Evolutionary conservation across 2,797 vertebrate species (phyloP).

Genomic region (Neopelma chrysocephalum): DNA sequence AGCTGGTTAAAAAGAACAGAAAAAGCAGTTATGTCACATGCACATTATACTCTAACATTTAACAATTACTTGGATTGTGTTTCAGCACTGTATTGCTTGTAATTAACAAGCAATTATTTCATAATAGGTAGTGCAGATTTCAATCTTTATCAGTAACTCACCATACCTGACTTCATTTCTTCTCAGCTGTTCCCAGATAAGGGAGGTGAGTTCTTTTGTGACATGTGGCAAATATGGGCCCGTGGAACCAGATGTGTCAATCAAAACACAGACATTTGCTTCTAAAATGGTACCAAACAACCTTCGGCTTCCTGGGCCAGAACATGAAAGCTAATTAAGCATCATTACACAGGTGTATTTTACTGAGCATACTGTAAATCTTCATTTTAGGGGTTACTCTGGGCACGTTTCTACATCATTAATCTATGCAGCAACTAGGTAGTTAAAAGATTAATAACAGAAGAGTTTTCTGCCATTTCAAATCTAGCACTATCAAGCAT

Average conservation of each 20-base stretch:
- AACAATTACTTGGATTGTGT: neutral
- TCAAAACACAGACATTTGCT: slow-evolving; percentile 78
- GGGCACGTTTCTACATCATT: neutral
- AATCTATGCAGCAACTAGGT: neutral
- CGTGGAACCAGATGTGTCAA: slow-evolving; percentile 85
- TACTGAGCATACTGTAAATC: neutral
- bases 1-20: neutral
- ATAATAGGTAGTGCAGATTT: neutral
- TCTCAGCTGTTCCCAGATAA: slow-evolving; percentile 86
- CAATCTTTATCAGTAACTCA: neutral
- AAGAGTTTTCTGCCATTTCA: neutral
- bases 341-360: neutral
- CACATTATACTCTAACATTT: neutral
- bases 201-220: slow-evolving; percentile 72
- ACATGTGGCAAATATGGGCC: slow-evolving; percentile 67
- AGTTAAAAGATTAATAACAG: neutral
- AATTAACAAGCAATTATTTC: neutral
- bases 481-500: neutral
- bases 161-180: slow-evolving; percentile 69
- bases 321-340: neutral
- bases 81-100: neutral
- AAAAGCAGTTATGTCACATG: neutral
- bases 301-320: slow-evolving; percentile 77
- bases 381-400: neutral
- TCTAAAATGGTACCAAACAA: slow-evolving; percentile 82